phyloP scores from a whole-genome alignment of 2,113 vertebrate genomes.

The Struthidea cinerea region DNA sequence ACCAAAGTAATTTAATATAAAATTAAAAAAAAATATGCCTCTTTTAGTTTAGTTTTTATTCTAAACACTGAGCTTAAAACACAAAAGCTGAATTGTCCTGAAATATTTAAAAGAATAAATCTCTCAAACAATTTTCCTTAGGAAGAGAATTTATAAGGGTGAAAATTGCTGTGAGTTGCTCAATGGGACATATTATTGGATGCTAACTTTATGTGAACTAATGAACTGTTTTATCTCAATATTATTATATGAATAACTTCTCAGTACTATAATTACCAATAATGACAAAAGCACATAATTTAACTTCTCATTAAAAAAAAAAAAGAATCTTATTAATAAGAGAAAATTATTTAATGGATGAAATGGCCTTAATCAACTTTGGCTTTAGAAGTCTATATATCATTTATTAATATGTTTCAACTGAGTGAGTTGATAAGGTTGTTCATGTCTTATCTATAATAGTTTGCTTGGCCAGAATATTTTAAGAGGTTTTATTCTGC shows the following conservation, averaged over 20 bases:
- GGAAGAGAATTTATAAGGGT: not conserved
- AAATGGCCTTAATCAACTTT: slow-evolving; percentile 56
- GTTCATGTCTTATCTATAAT: slow-evolving; percentile 29
- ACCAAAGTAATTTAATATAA: not conserved
- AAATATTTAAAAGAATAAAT: not conserved
- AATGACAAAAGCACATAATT: slow-evolving; percentile 59
- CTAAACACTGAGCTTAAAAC: not conserved
- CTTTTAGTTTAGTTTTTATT: not conserved
- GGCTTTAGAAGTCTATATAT: slow-evolving; percentile 38
- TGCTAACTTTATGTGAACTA: slow-evolving; percentile 40
- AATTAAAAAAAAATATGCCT: too few relatives aligned
- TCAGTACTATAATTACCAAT: slow-evolving; percentile 45
- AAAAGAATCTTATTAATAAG: slow-evolving; percentile 27
- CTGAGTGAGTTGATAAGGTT: slow-evolving; percentile 32
- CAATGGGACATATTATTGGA: not conserved
- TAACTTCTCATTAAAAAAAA: not conserved
- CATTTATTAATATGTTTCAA: slow-evolving; percentile 55
- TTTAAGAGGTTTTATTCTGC: slow-evolving; percentile 15
- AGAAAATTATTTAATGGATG: slow-evolving; percentile 55
- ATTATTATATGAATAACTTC: slow-evolving; percentile 55
- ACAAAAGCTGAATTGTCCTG: not conserved
- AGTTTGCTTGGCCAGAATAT: slow-evolving; percentile 28
- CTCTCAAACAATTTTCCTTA: not conserved
- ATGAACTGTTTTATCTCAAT: slow-evolving; percentile 55
- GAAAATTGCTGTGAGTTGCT: not conserved